Conservation (phyloP, 37 sponge, comb jelly and placozoan genomes). For the Petrosia ficiformis region DNA sequence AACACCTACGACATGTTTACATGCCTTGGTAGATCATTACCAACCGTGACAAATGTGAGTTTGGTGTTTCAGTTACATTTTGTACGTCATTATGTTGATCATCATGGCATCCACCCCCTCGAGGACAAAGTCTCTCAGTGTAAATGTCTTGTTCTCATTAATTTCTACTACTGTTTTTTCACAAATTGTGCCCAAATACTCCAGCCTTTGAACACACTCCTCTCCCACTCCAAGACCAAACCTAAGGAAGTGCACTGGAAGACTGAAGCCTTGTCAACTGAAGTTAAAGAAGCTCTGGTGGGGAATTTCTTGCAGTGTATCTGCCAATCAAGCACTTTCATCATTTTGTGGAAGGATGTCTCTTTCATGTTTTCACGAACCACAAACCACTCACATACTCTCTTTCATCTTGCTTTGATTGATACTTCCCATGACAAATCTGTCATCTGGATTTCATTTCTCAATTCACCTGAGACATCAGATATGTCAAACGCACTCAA, state of each 20-base stretch:
- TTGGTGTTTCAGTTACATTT: no score
- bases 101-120: no score
- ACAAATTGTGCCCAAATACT: conserved; percentile 28
- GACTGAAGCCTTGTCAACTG: not conserved
- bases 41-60: no score
- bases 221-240: conserved; percentile 2
- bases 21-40: no score
- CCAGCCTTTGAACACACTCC: conserved; percentile 27
- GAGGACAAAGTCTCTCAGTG: no score
- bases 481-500: conserved; percentile 17
- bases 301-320: conserved; percentile 40
- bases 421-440: conserved; percentile 14
- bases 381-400: conserved; percentile 26
- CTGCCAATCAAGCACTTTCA: conserved; percentile 31
- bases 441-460: conserved; percentile 24
- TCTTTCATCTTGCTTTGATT: not conserved
- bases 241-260: not conserved
- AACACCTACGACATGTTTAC: not conserved
- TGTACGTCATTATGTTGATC: no score
- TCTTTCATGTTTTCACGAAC: conserved; percentile 33
- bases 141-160: conserved; percentile 38
- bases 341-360: conserved; percentile 43
- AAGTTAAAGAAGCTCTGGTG: conserved; percentile 39
- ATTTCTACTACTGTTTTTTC: conserved; percentile 44
- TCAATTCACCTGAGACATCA: conserved; percentile 28